Conservation (phyloP, 1,140 invertebrate genomes). For the Trichogramma pretiosum region DNA sequence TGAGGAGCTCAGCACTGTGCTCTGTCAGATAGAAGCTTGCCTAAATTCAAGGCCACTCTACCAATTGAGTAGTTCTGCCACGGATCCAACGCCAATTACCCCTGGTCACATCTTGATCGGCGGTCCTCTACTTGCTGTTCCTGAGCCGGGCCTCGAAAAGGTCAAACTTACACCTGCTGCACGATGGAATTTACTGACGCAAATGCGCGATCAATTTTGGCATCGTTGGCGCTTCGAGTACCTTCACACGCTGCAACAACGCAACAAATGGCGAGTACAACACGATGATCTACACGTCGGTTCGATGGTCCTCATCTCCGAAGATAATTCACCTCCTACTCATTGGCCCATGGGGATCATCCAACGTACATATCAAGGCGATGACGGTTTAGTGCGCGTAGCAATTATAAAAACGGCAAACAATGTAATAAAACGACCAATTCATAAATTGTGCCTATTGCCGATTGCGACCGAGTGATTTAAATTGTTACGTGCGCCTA, state of each 20-base stretch:
- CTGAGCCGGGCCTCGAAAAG: background rate
- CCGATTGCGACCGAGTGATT: too few relatives aligned
- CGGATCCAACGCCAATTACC: background rate
- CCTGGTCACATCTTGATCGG: conserved; percentile 10
- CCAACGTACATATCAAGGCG: too few relatives aligned
- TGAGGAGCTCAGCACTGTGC: background rate
- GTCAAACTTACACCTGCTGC: background rate
- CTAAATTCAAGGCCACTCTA: background rate
- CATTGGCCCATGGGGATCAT: background rate
- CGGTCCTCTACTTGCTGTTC: background rate
- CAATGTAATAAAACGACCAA: too few relatives aligned
- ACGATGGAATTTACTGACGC: background rate
- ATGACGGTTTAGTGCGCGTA: background rate
- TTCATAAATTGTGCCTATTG: too few relatives aligned
- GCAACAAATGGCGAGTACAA: background rate
- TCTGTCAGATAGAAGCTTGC: background rate
- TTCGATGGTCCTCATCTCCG: background rate
- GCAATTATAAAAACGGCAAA: background rate
- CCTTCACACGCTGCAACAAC: background rate
- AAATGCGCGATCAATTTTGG: background rate
- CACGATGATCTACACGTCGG: background rate
- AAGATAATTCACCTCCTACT: background rate
- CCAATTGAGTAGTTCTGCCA: background rate
- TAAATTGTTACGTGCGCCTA: too few relatives aligned
- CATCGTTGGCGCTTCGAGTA: background rate